A percentile compares a stretch with the other conserved stretches of the same genome.
These are phyloP conservation scores for Sceloporus undulatus DNA, from an alignment of 2,113 vertebrate genomes.

Conservation along the genomic window DNA sequence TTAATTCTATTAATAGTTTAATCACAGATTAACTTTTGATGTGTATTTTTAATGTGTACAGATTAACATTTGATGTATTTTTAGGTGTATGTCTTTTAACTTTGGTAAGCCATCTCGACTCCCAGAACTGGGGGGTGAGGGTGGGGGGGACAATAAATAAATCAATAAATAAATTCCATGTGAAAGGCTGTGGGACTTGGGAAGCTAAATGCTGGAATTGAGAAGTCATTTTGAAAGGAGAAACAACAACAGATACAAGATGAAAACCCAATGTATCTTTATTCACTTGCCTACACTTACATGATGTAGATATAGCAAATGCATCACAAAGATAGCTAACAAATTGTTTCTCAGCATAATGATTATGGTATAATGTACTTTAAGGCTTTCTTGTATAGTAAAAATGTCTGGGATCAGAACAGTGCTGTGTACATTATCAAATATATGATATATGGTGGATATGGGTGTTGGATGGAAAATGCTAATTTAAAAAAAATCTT, in stretches of 20 bases:
- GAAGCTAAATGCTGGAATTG: neutral
- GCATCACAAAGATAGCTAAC: neutral
- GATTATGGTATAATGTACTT: neutral
- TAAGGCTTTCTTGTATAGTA: neutral
- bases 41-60: too few relatives aligned
- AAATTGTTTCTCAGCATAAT: neutral
- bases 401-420: neutral
- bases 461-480: slow-evolving; percentile 17
- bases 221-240: neutral
- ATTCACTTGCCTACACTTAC: neutral
- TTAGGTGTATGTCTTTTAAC: too few relatives aligned
- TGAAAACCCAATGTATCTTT: neutral
- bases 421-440: neutral
- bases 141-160: too few relatives aligned
- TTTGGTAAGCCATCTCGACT: too few relatives aligned
- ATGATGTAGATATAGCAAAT: neutral
- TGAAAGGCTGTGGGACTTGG: too few relatives aligned
- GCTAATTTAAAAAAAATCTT: neutral
- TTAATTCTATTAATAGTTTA: too few relatives aligned
- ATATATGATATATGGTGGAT: neutral
- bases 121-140: too few relatives aligned
- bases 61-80: too few relatives aligned
- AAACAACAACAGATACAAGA: neutral
- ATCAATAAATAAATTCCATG: too few relatives aligned
- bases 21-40: too few relatives aligned